Conservation (phyloP, 2,888 invertebrate genomes). For the Lumbricus terrestris region DNA sequence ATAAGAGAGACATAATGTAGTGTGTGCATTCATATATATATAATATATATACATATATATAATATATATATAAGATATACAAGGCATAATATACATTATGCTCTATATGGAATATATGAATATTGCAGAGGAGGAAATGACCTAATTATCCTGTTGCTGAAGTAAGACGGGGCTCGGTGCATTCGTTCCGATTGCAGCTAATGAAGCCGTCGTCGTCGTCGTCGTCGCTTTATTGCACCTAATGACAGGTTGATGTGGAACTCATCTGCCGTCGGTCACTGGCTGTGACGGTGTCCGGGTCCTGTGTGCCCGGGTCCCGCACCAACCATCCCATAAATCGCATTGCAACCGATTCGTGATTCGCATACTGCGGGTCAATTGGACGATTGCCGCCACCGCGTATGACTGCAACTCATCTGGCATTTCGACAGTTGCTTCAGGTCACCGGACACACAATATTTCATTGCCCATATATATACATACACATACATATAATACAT, state of each 20-base stretch:
- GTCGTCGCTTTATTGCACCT: too few species aligned
- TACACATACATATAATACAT: too few species aligned
- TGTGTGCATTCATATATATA: not conserved
- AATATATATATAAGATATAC: not conserved
- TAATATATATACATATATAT: not conserved
- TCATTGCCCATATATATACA: not conserved
- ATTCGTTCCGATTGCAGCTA: not conserved
- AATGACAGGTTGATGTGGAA: not conserved
- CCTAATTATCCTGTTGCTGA: not conserved
- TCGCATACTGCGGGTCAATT: not conserved
- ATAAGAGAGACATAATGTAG: too few species aligned
- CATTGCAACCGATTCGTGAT: not conserved
- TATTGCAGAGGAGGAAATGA: not conserved
- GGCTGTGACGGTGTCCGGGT: too few species aligned
- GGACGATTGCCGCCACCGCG: not conserved
- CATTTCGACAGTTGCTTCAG: not conserved
- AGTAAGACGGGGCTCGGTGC: not conserved
- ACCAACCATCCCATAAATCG: not conserved
- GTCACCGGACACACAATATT: not conserved
- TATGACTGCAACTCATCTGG: not conserved
- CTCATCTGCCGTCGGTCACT: not conserved
- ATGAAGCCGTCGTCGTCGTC: not conserved
- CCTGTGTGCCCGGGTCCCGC: too few species aligned
- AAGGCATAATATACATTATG: not conserved
- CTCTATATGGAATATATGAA: not conserved